Conservation (phyloP, 23 tunicate genomes). For the Ascidia mentula region DNA sequence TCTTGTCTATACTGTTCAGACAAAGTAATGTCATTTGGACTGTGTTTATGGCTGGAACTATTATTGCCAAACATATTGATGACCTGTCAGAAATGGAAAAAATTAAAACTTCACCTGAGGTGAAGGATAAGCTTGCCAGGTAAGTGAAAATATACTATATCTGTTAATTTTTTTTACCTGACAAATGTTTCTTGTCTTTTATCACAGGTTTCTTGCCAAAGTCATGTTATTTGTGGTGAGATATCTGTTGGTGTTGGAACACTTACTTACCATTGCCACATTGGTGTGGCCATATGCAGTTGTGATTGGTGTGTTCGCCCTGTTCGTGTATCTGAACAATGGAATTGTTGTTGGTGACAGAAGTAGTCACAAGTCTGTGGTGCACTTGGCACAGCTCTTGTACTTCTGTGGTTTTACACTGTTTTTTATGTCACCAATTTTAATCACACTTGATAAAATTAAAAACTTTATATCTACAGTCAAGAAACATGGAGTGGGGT, state of each 20-base stretch:
- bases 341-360: slow-evolving; percentile 86
- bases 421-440: slow-evolving; percentile 52
- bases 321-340: slow-evolving; percentile 58
- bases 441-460: slow-evolving; percentile 45
- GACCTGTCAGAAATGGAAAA: slow-evolving; percentile 38
- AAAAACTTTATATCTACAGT: slow-evolving; percentile 30
- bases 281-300: slow-evolving; percentile 59
- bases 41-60: slow-evolving; percentile 72
- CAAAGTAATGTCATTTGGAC: slow-evolving; percentile 92
- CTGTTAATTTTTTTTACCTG: background rate
- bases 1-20: slow-evolving; percentile 54
- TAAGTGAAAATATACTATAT: background rate
- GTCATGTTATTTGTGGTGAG: slow-evolving; percentile 43
- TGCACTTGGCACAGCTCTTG: slow-evolving; percentile 66
- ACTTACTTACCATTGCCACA: slow-evolving; percentile 15
- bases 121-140: slow-evolving; percentile 77
- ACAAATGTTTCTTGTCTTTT: background rate
- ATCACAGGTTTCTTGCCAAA: slow-evolving; percentile 61
- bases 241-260: slow-evolving; percentile 58
- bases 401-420: slow-evolving; percentile 60
- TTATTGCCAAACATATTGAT: slow-evolving; percentile 54
- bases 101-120: slow-evolving; percentile 54
- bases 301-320: slow-evolving; percentile 32
- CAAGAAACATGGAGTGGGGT: slow-evolving; percentile 1
- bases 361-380: slow-evolving; percentile 54